A percentile compares a stretch with the other conserved stretches of the same genome.
Conservation (phyloP, 2,888 invertebrate genomes). For the Xestia c-nigrum region DNA sequence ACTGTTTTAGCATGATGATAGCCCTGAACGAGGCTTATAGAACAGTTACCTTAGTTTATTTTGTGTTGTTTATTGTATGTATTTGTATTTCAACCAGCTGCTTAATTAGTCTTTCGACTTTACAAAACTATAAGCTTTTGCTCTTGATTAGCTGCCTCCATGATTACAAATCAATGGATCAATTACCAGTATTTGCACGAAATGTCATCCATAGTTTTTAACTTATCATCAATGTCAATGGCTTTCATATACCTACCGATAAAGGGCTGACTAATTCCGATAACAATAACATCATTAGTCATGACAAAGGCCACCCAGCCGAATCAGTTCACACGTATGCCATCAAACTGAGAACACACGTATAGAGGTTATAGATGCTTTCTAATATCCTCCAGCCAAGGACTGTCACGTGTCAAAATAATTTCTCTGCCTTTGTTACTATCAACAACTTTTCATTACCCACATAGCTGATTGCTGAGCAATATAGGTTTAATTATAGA, state of each 20-base stretch:
- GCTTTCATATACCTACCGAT: neutral
- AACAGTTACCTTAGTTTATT: too few relatives aligned
- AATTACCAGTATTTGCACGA: neutral
- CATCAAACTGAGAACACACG: conserved; percentile 62
- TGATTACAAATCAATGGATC: neutral
- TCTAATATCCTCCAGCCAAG: conserved; percentile 60
- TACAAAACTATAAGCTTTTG: neutral
- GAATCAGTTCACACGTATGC: conserved; percentile 59
- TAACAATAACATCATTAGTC: conserved; percentile 32
- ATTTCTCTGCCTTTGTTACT: conserved; percentile 57
- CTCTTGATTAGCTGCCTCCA: neutral
- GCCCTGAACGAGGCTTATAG: too few relatives aligned
- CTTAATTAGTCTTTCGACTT: neutral
- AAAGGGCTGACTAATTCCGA: conserved; percentile 35
- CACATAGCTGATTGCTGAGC: conserved; percentile 57
- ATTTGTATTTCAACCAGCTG: neutral
- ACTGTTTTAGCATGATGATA: conserved; percentile 18
- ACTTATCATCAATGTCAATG: neutral
- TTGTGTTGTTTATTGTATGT: too few relatives aligned
- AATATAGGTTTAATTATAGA: conserved; percentile 52
- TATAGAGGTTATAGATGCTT: conserved; percentile 61
- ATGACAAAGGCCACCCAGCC: conserved; percentile 55
- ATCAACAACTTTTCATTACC: conserved; percentile 54
- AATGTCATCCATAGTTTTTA: neutral
- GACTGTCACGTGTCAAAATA: conserved; percentile 60